Percentiles rank a stretch among this genome's conserved stretches.
These are phyloP conservation scores for Cyanocitta stelleri DNA, from an alignment of 2,113 vertebrate species.

Conservation along the genomic window DNA sequence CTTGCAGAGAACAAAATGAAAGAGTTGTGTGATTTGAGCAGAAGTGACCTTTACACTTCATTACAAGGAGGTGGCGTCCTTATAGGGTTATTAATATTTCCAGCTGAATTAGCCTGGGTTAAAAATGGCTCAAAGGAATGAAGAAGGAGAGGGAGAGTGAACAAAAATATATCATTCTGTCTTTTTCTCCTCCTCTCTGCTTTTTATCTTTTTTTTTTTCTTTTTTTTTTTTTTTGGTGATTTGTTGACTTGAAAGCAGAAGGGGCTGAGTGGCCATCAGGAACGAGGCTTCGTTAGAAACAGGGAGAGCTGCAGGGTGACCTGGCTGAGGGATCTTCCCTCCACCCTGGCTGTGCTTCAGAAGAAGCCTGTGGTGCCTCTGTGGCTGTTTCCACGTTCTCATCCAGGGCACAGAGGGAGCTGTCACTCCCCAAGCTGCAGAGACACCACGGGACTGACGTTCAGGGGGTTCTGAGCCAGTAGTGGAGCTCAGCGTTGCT, in stretches of 20 bases:
- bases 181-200: conserved; percentile 17
- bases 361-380: background rate
- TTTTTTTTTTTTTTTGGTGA: background rate
- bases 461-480: background rate
- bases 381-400: background rate
- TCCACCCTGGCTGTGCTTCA: background rate
- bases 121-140: conserved; percentile 54
- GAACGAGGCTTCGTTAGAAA: background rate
- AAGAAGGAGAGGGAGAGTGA: background rate
- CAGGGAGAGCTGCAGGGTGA: background rate
- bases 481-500: background rate
- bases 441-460: fast-evolving
- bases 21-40: conserved; percentile 50
- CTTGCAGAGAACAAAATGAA: conserved; percentile 39
- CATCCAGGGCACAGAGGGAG: background rate
- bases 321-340: background rate
- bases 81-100: conserved; percentile 45
- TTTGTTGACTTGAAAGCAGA: conserved; percentile 18
- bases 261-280: background rate
- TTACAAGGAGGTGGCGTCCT: conserved; percentile 48
- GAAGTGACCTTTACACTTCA: conserved; percentile 60
- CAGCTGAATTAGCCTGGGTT: conserved; percentile 50
- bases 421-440: background rate
- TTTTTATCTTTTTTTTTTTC: background rate
- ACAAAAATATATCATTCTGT: conserved; percentile 43